phyloP scores from a whole-genome alignment of 2,797 vertebrate species.

The Danio aesculapii region DNA sequence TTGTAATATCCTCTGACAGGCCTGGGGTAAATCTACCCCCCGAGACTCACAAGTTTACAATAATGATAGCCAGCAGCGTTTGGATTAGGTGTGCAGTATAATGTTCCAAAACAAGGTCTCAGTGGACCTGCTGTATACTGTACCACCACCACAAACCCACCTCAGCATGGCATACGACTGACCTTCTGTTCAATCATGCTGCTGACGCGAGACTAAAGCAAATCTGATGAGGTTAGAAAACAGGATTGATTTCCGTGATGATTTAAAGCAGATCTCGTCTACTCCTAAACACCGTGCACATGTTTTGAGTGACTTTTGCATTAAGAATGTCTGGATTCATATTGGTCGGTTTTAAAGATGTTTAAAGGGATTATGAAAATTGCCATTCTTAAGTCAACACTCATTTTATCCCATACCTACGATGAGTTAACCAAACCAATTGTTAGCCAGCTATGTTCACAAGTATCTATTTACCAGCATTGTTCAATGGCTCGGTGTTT shows the following conservation, averaged over 20 bases:
- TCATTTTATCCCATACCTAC: too few species aligned
- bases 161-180: conserved; percentile 39
- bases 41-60: conserved; percentile 46
- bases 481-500: too few species aligned
- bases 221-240: conserved; percentile 27
- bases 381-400: too few species aligned
- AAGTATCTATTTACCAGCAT: too few species aligned
- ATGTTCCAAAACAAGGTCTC: conserved; percentile 45
- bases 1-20: conserved; percentile 53
- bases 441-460: too few species aligned
- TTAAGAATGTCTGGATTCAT: conserved; percentile 8
- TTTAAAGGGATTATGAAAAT: background rate
- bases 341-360: background rate
- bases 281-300: background rate
- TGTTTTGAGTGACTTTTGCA: background rate
- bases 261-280: conserved; percentile 10
- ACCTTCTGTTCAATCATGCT: conserved; percentile 35
- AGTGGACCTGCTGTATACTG: conserved; percentile 21
- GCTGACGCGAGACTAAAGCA: conserved; percentile 32
- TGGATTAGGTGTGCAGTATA: conserved; percentile 40
- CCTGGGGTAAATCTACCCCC: conserved; percentile 49
- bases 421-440: too few species aligned
- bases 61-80: conserved; percentile 41
- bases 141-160: conserved; percentile 29
- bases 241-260: conserved; percentile 13